Base-by-base conservation (phyloP, 2,113 vertebrate genomes). In the Callithrix jacchus region DNA sequence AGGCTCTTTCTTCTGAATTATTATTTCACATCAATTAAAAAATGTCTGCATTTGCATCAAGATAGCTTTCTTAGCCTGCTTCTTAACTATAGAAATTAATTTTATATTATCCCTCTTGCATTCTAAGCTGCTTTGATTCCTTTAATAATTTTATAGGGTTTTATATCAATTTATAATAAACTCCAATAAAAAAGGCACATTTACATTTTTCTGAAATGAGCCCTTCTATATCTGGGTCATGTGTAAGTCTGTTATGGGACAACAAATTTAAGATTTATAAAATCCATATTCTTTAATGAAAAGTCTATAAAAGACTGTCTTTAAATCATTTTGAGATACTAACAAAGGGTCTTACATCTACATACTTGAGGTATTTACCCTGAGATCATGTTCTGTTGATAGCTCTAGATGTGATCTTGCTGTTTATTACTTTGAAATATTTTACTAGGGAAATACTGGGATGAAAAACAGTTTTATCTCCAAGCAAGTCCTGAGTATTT, bases 91-190 rank as follows among this genome's bases (percentile, higher is more conserved):
- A 79, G 21, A 82, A 64, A 54, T 95, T 49, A 80, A 61, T 92
- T 85, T 85, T 79, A 20, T 87, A 23, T 21, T 81, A n/a, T 84
- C 25, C 42, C 37, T 89, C 32, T 91, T 88, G 79, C 17, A 37
- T 86, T 81, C 14, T n/a, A 94, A 81, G 18, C 35, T 25, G 7
- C 66, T 91, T 93, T 90, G 9, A 81, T 86, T 74, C 30, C n/a
- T 87, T 87, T 25, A 86, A 71, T 13, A 87, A 77, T n/a, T 66
- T 49, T 91, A 12, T 88, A 64, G 73, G 40, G 13, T 89, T 94
- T 94, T 77, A 40, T 64, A 77, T 77, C n/a, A 95, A 45, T 79
- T 90, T 42, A 61, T 80, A 90, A 95, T 52, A 89, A 77, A 77
- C 25, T 61, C 13, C 49, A 77, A 32, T 54, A 90, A 90, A 93